Percentiles rank a stretch among this genome's conserved stretches.
These are phyloP conservation scores for Elysia chlorotica DNA, from an alignment of 1,140 invertebrate genomes.

Conservation along the genomic window DNA sequence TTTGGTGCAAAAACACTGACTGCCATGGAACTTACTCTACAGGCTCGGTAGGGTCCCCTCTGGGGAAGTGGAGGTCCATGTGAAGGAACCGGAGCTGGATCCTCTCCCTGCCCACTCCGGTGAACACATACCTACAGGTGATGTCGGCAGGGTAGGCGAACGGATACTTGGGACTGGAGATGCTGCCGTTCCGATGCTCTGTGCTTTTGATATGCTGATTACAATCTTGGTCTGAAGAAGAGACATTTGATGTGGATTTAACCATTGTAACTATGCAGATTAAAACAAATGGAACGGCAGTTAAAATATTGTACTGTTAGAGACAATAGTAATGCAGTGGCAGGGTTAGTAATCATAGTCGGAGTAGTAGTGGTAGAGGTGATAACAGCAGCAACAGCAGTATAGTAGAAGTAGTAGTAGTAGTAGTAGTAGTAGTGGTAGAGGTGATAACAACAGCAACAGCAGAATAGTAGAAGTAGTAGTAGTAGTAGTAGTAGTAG, in stretches of 20 bases:
- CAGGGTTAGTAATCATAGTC: not conserved
- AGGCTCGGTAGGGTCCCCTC: constrained; percentile 38
- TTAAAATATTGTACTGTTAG: not conserved
- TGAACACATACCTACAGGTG: constrained; percentile 92
- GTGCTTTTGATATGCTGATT: constrained; percentile 66
- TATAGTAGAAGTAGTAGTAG: constrained; percentile 4
- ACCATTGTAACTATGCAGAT: not conserved
- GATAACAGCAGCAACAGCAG: not conserved
- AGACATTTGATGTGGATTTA: not conserved
- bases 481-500: not conserved
- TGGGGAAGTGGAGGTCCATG: constrained; percentile 45
- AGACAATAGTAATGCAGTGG: not conserved
- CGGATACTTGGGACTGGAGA: constrained; percentile 88
- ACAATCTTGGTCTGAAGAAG: constrained; percentile 44
- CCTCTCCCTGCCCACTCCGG: constrained; percentile 79
- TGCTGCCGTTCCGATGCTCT: constrained; percentile 77
- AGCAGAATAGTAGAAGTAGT: not conserved
- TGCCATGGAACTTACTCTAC: constrained; percentile 37
- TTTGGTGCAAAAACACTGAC: no score
- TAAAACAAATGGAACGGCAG: not conserved
- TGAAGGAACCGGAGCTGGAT: constrained; percentile 79
- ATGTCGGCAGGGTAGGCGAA: constrained; percentile 87
- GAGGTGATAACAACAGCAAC: not conserved
- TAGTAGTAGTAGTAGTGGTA: not conserved
- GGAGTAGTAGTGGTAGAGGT: not conserved